Evolutionary conservation across 2,797 vertebrate species (phyloP), one percentile per base, ranked within the genome.

Genomic region (Crenuchus spilurus): DNA sequence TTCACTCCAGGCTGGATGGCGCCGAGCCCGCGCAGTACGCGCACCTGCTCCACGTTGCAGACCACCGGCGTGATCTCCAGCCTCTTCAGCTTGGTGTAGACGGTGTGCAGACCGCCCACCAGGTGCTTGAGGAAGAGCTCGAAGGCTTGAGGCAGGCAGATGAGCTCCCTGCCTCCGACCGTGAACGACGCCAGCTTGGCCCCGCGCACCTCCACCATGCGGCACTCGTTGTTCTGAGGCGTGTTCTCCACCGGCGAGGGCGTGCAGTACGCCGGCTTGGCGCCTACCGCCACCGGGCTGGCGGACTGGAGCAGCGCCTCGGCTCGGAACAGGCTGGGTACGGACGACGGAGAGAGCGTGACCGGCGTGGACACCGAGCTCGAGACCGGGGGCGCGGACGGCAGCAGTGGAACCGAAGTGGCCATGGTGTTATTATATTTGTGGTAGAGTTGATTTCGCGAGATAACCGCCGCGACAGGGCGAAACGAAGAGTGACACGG

Each of bases 241-340:
- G 96, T 98, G 94, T 96, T 98, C 92, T 98, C 97, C 88, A 98
- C 96, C 68, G 96, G 97, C 51, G 96, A 98, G 80, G 97, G 95
- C 52, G 96, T 98, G 85, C 96, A 96, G 87, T 98, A 98, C 81
- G 97, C 96, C 13, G 96, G 96, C 77, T 98, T 98, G 63, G 76
- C 62, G 54, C 63, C 72, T 20, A 90, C 83, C 3, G 79, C 76
- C 11, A 87, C 89, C 83, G 88, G 88, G 86, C 88, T 87, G 66
- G 80, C 80, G 1, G 86, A 87, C 14, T 73, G 88, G 49, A 95
- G 85, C 81, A 95, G 91, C 13, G 49, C 49, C 81, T 97, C 95
- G 80, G 94, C 87, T 55, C 94, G 83, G 87, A 94, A 95, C 74
- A 94, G 91, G 85, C 90, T 92, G 11, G 91, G 92, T 81, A 88